phyloP scores from a whole-genome alignment of 2,113 vertebrate species.

The Pelodiscus sinensis region DNA sequence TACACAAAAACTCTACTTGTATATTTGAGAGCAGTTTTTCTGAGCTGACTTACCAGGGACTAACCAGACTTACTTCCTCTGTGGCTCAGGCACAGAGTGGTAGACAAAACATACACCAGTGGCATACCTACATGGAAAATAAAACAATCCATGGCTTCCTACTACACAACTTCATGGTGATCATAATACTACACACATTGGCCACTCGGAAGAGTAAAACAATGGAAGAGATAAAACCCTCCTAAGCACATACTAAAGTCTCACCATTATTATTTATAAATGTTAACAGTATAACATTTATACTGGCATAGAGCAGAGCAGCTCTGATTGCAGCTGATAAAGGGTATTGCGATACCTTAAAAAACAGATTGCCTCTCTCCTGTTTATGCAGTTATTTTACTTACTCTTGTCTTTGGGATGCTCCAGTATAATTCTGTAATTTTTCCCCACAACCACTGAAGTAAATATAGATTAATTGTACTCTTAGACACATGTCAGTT shows the following conservation, averaged over 20 bases:
- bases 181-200: neutral
- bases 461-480: neutral
- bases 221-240: neutral
- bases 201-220: neutral
- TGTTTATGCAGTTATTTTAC: neutral
- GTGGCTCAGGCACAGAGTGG: neutral
- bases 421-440: neutral
- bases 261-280: neutral
- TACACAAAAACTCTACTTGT: neutral
- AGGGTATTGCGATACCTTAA: neutral
- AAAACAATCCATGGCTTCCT: neutral
- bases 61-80: neutral
- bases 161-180: neutral
- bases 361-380: neutral
- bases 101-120: neutral
- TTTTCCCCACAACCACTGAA: neutral
- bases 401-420: neutral
- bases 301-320: neutral
- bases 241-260: fast-evolving
- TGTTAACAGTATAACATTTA: neutral
- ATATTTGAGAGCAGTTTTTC: neutral
- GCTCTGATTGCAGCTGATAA: neutral
- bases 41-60: fast-evolving
- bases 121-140: neutral
- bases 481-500: neutral